These are phyloP conservation scores for Choristoneura rosaceana DNA, from an alignment of 2,888 invertebrate genomes.

Conservation along the genomic window DNA sequence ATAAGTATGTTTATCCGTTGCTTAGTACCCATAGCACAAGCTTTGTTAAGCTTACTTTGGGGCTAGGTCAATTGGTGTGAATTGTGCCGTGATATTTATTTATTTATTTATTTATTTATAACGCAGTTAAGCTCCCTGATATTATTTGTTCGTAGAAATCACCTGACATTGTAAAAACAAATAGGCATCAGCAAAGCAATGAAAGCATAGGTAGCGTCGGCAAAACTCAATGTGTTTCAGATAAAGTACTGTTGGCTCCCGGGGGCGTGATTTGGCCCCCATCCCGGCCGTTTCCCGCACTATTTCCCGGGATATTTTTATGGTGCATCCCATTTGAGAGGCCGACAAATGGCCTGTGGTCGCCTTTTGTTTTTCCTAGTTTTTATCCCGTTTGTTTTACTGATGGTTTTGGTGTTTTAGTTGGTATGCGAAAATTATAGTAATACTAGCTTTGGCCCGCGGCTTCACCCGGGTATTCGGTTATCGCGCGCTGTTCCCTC, in stretches of 20 bases:
- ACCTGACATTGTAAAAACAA: neutral
- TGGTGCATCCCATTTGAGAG: constrained; percentile 29
- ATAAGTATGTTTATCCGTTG: no score
- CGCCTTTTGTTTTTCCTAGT: constrained; percentile 35
- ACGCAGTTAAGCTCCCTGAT: no score
- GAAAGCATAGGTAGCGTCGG: constrained; percentile 1
- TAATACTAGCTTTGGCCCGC: no score
- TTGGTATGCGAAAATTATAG: neutral
- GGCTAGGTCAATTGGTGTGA: no score
- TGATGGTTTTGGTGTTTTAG: constrained; percentile 22
- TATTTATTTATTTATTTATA: no score
- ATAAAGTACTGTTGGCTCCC: constrained; percentile 34
- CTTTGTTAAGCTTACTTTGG: no score
- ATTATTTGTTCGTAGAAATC: neutral
- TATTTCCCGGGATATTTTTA: constrained; percentile 37
- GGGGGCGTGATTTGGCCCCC: constrained; percentile 23
- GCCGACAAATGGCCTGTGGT: constrained; percentile 36
- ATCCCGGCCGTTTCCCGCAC: constrained; percentile 29
- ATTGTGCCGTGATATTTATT: no score
- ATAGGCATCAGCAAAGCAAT: constrained; percentile 13
- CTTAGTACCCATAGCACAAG: no score
- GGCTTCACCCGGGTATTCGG: no score
- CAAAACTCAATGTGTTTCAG: constrained; percentile 29
- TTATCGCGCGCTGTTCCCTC: no score
- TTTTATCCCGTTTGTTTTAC: constrained; percentile 34